Conservation (phyloP, 2,113 vertebrate genomes). For the Pao palembangensis region DNA sequence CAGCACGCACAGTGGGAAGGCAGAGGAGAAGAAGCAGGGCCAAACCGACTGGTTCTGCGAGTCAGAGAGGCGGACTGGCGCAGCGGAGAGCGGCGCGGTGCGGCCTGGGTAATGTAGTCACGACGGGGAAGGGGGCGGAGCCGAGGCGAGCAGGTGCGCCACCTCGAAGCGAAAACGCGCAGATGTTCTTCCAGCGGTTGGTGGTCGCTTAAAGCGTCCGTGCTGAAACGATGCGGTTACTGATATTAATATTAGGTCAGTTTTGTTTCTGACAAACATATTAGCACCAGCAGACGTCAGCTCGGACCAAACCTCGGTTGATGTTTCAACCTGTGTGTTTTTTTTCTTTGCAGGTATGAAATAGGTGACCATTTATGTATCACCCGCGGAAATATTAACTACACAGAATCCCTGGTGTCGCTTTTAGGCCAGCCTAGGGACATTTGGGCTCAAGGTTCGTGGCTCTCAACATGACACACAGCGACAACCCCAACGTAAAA, state of each 20-base stretch:
- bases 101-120: constrained; percentile 77
- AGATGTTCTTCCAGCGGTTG: constrained; percentile 16
- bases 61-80: constrained; percentile 69
- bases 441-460: no score
- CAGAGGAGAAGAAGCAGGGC: constrained; percentile 58
- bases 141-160: constrained; percentile 72
- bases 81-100: constrained; percentile 70
- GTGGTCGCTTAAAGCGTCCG: not conserved
- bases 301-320: no score
- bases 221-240: not conserved
- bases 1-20: constrained; percentile 61
- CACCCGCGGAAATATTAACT: not conserved
- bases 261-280: not conserved
- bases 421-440: no score
- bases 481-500: no score
- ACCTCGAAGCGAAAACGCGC: constrained; percentile 41
- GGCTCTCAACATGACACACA: not conserved
- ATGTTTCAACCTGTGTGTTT: not conserved
- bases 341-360: not conserved
- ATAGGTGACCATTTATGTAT: no score
- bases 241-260: no score
- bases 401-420: no score
- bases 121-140: constrained; percentile 14
- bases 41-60: constrained; percentile 76
- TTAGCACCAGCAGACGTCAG: not conserved